A percentile compares a stretch with the other conserved stretches of the same genome.
These are phyloP conservation scores for Proterorhinus semilunaris DNA, from an alignment of 2,113 vertebrate genomes.

Conservation along the genomic window DNA sequence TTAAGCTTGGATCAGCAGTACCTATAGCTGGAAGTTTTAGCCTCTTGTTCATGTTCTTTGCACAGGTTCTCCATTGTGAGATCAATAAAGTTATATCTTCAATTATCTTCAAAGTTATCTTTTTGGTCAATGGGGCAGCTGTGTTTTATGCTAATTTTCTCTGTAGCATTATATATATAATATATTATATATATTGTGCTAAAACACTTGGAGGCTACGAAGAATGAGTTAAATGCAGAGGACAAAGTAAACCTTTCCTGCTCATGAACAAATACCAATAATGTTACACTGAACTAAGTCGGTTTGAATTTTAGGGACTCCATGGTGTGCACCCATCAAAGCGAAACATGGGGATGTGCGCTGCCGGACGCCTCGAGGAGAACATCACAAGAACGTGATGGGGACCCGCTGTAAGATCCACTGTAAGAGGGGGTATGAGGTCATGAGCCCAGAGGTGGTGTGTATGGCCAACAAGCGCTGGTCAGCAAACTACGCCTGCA, in stretches of 20 bases:
- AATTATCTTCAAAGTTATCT: no score
- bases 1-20: no score
- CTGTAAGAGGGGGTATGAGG: conserved; percentile 90
- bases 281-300: background rate
- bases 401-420: conserved; percentile 90
- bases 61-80: no score
- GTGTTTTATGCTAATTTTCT: no score
- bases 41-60: no score
- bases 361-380: conserved; percentile 86
- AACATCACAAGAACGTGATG: conserved; percentile 87
- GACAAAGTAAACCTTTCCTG: background rate
- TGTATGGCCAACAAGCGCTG: conserved; percentile 92
- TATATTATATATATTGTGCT: no score
- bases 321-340: conserved; percentile 95
- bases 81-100: no score
- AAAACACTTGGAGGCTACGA: no score
- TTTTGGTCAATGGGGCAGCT: no score
- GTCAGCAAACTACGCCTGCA: conserved; percentile 92
- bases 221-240: background rate
- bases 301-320: conserved; percentile 76
- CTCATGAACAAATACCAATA: background rate
- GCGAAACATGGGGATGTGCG: conserved; percentile 90
- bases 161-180: no score
- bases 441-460: conserved; percentile 84
- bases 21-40: no score